Percentiles rank a stretch among this genome's conserved stretches.
These are phyloP conservation scores for Corydoras maculifer DNA, from an alignment of 2,113 vertebrate genomes.

Conservation along the genomic window DNA sequence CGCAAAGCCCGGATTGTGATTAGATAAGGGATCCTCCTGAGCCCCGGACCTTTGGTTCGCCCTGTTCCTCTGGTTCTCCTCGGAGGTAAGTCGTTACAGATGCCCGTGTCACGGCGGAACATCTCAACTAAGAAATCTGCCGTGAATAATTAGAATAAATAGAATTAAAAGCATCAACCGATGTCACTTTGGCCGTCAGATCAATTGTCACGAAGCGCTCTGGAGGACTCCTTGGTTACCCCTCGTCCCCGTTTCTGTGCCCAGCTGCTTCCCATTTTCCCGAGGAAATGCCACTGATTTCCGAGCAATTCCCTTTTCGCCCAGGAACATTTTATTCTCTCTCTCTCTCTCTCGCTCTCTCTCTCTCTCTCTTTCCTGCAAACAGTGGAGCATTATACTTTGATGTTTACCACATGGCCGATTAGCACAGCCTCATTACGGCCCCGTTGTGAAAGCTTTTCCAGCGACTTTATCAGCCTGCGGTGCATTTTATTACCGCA, in stretches of 20 bases:
- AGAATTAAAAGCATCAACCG: too few species aligned
- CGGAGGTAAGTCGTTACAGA: conserved; percentile 7
- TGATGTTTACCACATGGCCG: conserved; percentile 45
- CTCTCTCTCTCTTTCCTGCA: conserved; percentile 26
- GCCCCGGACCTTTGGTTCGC: too few species aligned
- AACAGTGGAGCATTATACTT: conserved; percentile 46
- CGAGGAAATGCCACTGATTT: conserved; percentile 15
- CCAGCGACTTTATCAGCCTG: conserved; percentile 1
- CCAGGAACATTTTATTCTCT: conserved; percentile 23
- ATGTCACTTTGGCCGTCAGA: too few species aligned
- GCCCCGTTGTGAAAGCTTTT: conserved; percentile 25
- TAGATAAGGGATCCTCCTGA: not conserved
- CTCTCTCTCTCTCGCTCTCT: not conserved
- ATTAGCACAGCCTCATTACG: conserved; percentile 33
- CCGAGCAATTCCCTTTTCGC: conserved; percentile 12
- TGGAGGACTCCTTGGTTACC: not conserved
- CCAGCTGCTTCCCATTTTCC: conserved; percentile 41
- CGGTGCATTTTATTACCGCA: conserved; percentile 13
- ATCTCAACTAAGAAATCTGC: not conserved
- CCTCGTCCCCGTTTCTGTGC: not conserved
- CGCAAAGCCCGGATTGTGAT: not conserved
- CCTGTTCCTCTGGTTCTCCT: not conserved
- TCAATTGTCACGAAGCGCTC: too few species aligned
- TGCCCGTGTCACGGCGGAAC: not conserved
- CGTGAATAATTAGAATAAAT: too few species aligned